Conservation (phyloP, 2,888 invertebrate genomes). For the Ommatoiulus sabulosus region DNA sequence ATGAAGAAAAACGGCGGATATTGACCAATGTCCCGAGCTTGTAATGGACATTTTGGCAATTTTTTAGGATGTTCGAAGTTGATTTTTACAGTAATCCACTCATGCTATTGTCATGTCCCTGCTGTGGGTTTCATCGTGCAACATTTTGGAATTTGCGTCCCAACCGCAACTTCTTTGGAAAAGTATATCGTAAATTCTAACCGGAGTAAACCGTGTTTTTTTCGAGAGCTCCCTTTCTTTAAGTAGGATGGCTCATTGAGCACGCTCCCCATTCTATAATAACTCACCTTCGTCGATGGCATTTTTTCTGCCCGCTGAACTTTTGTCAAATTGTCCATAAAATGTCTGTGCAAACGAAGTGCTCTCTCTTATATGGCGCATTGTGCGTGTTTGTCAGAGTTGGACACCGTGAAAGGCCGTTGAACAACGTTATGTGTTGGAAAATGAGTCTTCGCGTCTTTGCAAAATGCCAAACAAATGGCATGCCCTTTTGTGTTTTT, state of each 20-base stretch:
- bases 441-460: neutral
- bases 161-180: no score
- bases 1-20: no score
- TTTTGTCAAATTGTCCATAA: neutral
- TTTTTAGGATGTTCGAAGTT: no score
- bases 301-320: neutral
- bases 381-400: neutral
- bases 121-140: no score
- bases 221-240: neutral
- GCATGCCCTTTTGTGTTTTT: conserved; percentile 2
- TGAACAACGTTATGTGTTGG: neutral
- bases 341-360: neutral
- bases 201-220: neutral
- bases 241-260: neutral
- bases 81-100: no score
- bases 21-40: no score
- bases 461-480: conserved; percentile 10
- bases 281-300: no score
- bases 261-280: neutral
- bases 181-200: neutral
- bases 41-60: no score
- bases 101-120: no score
- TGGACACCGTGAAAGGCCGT: conserved; percentile 24
- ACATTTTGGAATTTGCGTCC: no score
- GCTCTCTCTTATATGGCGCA: neutral